A percentile compares a stretch with the other conserved stretches of the same genome.
Evolutionary conservation across 2,113 vertebrate genomes (phyloP).

Genomic region (Cinclus cinclus): DNA sequence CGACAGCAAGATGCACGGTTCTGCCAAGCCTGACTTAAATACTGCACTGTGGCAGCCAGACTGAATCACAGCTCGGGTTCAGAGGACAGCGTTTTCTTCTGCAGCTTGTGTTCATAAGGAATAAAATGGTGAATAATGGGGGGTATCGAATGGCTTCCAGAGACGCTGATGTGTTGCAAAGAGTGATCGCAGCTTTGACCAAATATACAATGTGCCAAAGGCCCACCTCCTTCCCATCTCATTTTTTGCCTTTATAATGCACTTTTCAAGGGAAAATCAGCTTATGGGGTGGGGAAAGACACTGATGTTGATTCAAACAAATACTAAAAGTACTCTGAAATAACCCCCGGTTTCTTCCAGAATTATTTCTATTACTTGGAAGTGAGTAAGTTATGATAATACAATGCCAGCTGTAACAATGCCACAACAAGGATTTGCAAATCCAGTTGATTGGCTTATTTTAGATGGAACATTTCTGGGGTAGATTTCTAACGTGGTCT

Average conservation of each 20-base stretch:
- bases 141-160: background rate
- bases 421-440: background rate
- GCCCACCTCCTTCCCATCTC: background rate
- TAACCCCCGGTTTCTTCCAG: background rate
- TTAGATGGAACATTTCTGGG: background rate
- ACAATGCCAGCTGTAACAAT: background rate
- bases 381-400: background rate
- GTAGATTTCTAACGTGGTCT: background rate
- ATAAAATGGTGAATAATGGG: background rate
- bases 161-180: background rate
- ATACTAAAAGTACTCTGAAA: background rate
- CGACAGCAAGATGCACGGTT: rapidly evolving
- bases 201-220: background rate
- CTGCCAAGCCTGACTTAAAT: background rate
- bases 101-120: background rate
- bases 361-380: background rate
- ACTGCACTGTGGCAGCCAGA: background rate
- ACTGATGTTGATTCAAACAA: background rate
- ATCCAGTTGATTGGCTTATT: background rate
- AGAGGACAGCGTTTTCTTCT: background rate
- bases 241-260: background rate
- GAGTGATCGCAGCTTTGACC: background rate
- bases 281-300: background rate
- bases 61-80: rapidly evolving
- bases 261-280: background rate